Evolutionary conservation across 2,113 vertebrate species (phyloP).

Genomic region (Zosterops pallidus): DNA sequence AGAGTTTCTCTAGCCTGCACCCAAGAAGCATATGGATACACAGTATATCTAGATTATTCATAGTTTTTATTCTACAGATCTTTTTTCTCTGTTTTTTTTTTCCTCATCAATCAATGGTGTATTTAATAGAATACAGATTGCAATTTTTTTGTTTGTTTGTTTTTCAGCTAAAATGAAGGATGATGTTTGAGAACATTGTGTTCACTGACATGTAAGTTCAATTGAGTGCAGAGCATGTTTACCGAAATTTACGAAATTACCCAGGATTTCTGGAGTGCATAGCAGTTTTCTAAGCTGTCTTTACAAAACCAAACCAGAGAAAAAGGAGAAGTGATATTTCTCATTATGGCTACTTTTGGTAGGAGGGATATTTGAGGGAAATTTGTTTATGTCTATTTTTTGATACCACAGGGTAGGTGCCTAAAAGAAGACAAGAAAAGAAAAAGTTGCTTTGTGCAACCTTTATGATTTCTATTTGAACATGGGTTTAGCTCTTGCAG

Average conservation of each 20-base stretch:
- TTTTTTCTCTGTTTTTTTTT: neutral
- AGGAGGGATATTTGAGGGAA: neutral
- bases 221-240: neutral
- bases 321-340: neutral
- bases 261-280: neutral
- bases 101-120: neutral
- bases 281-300: neutral
- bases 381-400: neutral
- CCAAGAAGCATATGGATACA: neutral
- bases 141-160: neutral
- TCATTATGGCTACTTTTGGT: neutral
- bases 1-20: neutral
- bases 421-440: neutral
- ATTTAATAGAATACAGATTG: neutral
- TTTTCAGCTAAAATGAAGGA: neutral
- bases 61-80: neutral
- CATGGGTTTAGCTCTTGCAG: neutral
- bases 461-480: neutral
- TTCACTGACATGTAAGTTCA: neutral
- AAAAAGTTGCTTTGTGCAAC: neutral
- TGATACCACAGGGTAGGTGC: fast-evolving
- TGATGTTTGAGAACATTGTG: neutral
- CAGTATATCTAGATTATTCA: neutral
- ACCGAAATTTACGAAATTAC: neutral
- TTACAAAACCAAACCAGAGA: neutral